Conservation (phyloP, 2,797 vertebrate genomes). For the Orestias chungarensis region DNA sequence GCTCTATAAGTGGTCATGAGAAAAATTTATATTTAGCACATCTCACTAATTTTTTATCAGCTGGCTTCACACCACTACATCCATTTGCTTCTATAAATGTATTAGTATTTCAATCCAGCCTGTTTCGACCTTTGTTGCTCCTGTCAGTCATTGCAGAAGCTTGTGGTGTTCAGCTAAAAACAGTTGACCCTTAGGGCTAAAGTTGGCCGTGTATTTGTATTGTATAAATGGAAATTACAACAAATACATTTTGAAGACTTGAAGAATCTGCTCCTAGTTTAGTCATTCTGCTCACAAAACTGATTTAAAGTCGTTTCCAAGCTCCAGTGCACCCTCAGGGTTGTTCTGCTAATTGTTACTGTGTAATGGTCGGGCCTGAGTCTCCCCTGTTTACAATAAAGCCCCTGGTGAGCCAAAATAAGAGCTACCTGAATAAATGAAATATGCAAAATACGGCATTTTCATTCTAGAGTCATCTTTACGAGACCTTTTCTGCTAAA, state of each 20-base stretch:
- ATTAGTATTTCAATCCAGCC: not conserved
- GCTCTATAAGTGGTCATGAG: not conserved
- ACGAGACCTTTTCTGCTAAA: not conserved
- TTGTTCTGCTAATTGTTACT: conserved; percentile 44
- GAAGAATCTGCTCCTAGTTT: not conserved
- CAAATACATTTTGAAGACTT: conserved; percentile 13
- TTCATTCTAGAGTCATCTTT: conserved; percentile 3
- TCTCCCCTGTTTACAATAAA: conserved; percentile 35
- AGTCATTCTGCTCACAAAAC: conserved; percentile 30
- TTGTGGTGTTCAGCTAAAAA: not conserved
- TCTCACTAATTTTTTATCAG: not conserved
- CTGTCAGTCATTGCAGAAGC: not conserved
- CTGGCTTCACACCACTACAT: no score
- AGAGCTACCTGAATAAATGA: conserved; percentile 28
- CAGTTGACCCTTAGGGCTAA: not conserved
- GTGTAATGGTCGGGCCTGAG: conserved; percentile 16
- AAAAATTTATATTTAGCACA: not conserved
- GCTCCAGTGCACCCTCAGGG: conserved; percentile 20
- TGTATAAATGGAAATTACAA: not conserved
- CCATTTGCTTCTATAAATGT: not conserved
- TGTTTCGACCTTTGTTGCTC: not conserved
- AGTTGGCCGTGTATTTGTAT: not conserved
- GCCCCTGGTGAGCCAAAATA: conserved; percentile 44
- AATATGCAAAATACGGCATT: conserved; percentile 13
- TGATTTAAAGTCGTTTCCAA: conserved; percentile 31